phyloP scores from a whole-genome alignment of 2,888 invertebrate species.

The Synergus gifuensis region DNA sequence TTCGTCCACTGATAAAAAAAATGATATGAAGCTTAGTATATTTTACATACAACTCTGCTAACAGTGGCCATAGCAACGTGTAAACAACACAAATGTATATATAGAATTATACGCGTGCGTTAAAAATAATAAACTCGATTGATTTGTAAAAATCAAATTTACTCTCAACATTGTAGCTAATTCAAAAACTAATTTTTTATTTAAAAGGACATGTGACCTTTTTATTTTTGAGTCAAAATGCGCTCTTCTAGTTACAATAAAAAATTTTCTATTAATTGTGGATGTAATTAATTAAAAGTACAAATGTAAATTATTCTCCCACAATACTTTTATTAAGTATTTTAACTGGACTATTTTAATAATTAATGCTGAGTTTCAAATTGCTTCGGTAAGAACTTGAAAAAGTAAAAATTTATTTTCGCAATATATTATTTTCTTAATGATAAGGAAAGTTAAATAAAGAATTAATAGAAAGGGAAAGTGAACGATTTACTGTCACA shows the following conservation, averaged over 20 bases:
- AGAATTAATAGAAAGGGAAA: background rate
- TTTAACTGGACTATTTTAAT: no score
- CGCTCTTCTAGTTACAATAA: no score
- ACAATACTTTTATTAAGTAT: no score
- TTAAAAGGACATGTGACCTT: background rate
- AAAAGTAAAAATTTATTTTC: no score
- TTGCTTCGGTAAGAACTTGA: no score
- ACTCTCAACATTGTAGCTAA: background rate
- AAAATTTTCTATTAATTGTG: no score
- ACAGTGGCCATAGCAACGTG: slow-evolving; percentile 66
- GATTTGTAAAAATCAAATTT: slow-evolving; percentile 17
- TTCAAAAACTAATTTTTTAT: background rate
- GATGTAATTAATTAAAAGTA: no score
- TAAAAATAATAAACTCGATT: slow-evolving; percentile 20
- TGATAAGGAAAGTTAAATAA: background rate
- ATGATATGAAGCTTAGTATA: slow-evolving; percentile 23
- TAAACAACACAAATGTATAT: slow-evolving; percentile 60
- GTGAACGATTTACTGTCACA: background rate
- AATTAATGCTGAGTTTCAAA: no score
- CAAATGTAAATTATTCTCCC: no score
- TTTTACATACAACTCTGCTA: slow-evolving; percentile 49
- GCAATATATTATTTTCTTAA: no score
- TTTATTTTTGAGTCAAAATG: no score
- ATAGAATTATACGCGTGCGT: slow-evolving; percentile 39
- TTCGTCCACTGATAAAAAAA: slow-evolving; percentile 45